Evolutionary conservation across 2,797 vertebrate species (phyloP), one percentile per base, ranked within the genome.

Genomic region (Oophaga sylvatica): DNA sequence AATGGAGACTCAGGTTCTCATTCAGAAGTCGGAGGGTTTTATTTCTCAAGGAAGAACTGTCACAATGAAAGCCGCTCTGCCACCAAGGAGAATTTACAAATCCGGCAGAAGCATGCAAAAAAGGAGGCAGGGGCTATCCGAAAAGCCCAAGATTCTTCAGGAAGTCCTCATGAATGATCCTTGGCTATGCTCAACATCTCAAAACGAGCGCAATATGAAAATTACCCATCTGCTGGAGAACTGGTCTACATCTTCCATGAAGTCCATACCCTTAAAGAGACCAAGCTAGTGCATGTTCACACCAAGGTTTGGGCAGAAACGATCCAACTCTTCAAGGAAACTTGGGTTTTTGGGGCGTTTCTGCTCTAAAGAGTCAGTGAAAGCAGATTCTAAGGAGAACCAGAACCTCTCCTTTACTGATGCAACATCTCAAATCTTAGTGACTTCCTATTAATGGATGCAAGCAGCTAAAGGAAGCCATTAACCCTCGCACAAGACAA

Each of bases 1-100:
- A 88, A 80, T 67, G 62, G 56, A 68, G 41, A 26, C 80, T 45
- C n/a, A 19, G 31, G n/a, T 41, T 22, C 60, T 26, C 35, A 81
- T 81, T 67, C 80, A 81, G 11, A 17, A 45, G 19, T 31, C 31
- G 4, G 35, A 53, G 48, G 16, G 1, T 4, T 79, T 78, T 80
- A 22, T n/a, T 11, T 6, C 48, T 78, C n/a, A 41, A 80, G 31
- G 59, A 41, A 22, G 13, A 80, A 80, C 5, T 79, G 11, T 59
- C 31, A 22, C 79, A 63, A 80, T 63, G 79, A 80, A 35, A 22
- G 11, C 5, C 8, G 22, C 29, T 73, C 2, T 60, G 26, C 26
- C 3, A 13, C 78, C 29, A 56, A 57, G 22, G 63, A 84, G 57
- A 62, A 62, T 29, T 17, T 77, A 71, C 10, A 48, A 35, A 12